A percentile compares a stretch with the other conserved stretches of the same genome.
These are phyloP conservation scores for Gisinianus flammeolus DNA, from an alignment of 2,888 invertebrate species.

Conservation along the genomic window DNA sequence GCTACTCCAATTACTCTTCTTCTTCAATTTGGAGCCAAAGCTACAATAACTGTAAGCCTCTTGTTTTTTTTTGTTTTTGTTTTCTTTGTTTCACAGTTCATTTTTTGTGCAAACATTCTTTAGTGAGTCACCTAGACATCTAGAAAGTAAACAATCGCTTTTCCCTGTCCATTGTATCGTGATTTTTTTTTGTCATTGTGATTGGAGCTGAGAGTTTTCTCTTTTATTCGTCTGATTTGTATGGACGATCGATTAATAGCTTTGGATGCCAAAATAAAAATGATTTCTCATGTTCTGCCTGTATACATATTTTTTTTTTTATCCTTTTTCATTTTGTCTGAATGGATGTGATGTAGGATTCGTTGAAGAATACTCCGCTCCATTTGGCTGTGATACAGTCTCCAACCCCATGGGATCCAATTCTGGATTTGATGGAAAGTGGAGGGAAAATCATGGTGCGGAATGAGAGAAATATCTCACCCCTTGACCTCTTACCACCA, in stretches of 20 bases:
- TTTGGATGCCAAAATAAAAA: conserved; percentile 8
- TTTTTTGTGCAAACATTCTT: too few relatives aligned
- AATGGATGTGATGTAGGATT: conserved; percentile 62
- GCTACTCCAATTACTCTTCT: conserved; percentile 66
- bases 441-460: conserved; percentile 64
- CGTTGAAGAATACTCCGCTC: conserved; percentile 67
- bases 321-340: too few relatives aligned
- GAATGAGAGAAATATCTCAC: conserved; percentile 65
- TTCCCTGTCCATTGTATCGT: too few relatives aligned
- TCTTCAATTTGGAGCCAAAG: conserved; percentile 66
- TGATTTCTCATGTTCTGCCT: too few relatives aligned
- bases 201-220: too few relatives aligned
- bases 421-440: conserved; percentile 64
- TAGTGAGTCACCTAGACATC: too few relatives aligned
- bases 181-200: too few relatives aligned
- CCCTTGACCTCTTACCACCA: conserved; percentile 65
- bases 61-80: not conserved
- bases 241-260: not conserved
- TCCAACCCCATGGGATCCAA: conserved; percentile 66
- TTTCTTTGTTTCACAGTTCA: not conserved
- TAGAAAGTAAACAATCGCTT: too few relatives aligned
- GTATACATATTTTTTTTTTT: too few relatives aligned
- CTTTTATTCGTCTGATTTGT: not conserved
- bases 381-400: conserved; percentile 67
- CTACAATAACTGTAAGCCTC: conserved; percentile 56